Conservation (phyloP, 2,888 invertebrate species). For the Dendrolimus houi region DNA sequence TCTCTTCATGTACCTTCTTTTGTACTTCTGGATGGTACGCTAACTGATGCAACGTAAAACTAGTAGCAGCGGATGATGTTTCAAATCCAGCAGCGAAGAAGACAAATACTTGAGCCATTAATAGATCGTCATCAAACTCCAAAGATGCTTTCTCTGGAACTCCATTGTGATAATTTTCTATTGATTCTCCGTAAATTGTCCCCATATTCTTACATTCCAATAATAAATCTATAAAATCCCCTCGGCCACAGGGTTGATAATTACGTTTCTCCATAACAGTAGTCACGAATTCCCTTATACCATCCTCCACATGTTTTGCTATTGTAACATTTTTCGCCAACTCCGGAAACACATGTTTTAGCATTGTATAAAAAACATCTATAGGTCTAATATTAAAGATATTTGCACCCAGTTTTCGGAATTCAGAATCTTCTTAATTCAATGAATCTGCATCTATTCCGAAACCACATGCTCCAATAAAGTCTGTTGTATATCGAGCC, state of each 20-base stretch:
- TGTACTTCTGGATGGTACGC: slow-evolving; percentile 22
- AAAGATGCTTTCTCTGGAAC: slow-evolving; percentile 18
- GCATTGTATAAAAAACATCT: slow-evolving; percentile 16
- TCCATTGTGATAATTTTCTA: slow-evolving; percentile 23
- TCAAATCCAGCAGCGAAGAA: too few species aligned
- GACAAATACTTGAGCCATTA: too few species aligned
- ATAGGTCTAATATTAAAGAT: slow-evolving; percentile 16
- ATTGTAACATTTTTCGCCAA: slow-evolving; percentile 11
- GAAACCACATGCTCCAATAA: too few species aligned
- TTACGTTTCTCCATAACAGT: neutral
- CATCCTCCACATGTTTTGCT: neutral
- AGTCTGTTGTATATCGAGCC: too few species aligned
- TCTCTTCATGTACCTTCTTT: slow-evolving; percentile 31
- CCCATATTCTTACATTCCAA: too few species aligned
- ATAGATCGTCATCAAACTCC: neutral
- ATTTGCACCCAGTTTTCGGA: slow-evolving; percentile 12
- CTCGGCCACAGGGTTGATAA: neutral
- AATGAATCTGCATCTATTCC: slow-evolving; percentile 26
- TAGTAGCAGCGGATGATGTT: slow-evolving; percentile 34
- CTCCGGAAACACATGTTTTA: slow-evolving; percentile 22
- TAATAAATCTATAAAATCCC: too few species aligned
- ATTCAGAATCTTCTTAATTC: slow-evolving; percentile 16
- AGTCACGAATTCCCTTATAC: neutral
- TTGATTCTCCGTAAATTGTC: slow-evolving; percentile 16
- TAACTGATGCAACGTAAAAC: slow-evolving; percentile 32